phyloP scores from a whole-genome alignment of 1,140 invertebrate species.

The Heliothis subflexa region DNA sequence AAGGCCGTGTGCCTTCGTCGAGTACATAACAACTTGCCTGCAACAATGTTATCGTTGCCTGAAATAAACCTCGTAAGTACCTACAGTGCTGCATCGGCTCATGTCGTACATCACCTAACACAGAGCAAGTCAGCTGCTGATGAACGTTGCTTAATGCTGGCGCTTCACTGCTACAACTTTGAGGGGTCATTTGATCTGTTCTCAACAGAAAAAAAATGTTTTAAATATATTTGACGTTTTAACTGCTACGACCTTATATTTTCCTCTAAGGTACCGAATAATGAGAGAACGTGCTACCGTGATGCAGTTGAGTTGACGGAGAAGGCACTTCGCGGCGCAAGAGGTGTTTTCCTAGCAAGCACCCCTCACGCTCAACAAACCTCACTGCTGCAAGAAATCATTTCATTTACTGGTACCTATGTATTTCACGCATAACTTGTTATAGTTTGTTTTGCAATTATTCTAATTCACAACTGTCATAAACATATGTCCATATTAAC shows the following conservation, averaged over 20 bases:
- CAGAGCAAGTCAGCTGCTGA: not conserved
- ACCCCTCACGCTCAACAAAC: not conserved
- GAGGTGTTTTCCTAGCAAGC: not conserved
- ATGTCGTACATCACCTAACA: too few species aligned
- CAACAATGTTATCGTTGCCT: conserved; percentile 47
- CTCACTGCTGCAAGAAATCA: not conserved
- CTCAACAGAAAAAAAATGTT: too few species aligned
- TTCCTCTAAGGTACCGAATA: not conserved
- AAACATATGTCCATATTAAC: not conserved
- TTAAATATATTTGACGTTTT: too few species aligned
- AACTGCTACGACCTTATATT: too few species aligned
- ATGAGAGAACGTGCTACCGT: not conserved
- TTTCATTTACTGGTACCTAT: conserved; percentile 13
- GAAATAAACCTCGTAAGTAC: conserved; percentile 2
- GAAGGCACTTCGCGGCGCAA: not conserved
- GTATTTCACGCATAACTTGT: too few species aligned
- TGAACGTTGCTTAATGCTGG: too few species aligned
- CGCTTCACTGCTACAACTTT: too few species aligned
- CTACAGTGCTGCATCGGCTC: not conserved
- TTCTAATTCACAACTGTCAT: too few species aligned
- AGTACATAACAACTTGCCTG: conserved; percentile 48
- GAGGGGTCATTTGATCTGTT: too few species aligned
- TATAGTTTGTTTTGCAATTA: too few species aligned
- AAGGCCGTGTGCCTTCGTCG: conserved; percentile 43
- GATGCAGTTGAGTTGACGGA: not conserved